Evolutionary conservation across 2,888 invertebrate species (phyloP).

Genomic region (Nesidiocoris tenuis): DNA sequence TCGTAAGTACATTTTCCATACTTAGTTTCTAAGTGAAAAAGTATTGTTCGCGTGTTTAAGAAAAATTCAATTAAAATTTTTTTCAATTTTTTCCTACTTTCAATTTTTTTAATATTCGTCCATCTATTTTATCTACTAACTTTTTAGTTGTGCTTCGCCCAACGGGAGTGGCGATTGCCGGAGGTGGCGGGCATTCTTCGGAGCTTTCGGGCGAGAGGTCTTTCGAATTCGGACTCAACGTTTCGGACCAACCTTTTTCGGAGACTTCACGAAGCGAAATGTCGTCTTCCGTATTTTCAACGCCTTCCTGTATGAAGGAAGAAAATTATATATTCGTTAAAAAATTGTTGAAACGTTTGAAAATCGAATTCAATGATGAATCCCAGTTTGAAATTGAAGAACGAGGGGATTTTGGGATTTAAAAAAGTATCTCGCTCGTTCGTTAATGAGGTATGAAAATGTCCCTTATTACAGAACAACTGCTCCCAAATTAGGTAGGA

Average conservation of each 20-base stretch:
- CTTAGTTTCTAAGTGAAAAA: no score
- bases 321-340: neutral
- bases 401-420: no score
- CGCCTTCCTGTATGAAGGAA: conserved; percentile 25
- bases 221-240: conserved; percentile 52
- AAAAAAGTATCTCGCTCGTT: no score
- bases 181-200: conserved; percentile 51
- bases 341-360: neutral
- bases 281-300: conserved; percentile 50
- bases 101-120: no score
- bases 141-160: conserved; percentile 53
- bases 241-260: conserved; percentile 53
- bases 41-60: no score
- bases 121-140: no score
- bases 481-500: no score
- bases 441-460: no score
- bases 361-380: neutral
- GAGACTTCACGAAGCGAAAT: conserved; percentile 50
- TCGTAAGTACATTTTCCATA: no score
- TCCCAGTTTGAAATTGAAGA: neutral
- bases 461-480: no score
- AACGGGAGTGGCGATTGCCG: conserved; percentile 50
- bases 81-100: no score
- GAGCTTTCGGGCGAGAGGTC: conserved; percentile 52
- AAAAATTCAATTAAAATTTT: no score